Evolutionary conservation across 2,797 vertebrate genomes (phyloP).

Genomic region (Thalassophryne amazonica): DNA sequence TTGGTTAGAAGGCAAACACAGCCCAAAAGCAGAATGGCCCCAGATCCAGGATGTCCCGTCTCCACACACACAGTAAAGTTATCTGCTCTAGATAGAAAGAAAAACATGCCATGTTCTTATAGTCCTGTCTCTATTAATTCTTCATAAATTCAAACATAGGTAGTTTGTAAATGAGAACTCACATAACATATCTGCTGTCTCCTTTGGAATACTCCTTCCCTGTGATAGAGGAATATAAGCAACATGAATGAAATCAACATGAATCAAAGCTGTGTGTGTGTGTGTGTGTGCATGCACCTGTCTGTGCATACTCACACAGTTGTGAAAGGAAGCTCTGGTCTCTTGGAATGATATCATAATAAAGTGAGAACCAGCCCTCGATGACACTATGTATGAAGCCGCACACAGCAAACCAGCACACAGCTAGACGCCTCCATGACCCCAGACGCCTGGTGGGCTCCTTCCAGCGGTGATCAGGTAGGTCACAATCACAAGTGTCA

Average conservation of each 20-base stretch:
- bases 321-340: constrained; percentile 90
- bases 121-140: background rate
- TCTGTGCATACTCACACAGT: constrained; percentile 83
- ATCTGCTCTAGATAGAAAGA: constrained; percentile 75
- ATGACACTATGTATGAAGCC: constrained; percentile 86
- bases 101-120: background rate
- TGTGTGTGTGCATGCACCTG: background rate
- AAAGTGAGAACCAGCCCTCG: constrained; percentile 87
- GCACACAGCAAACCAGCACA: constrained; percentile 91
- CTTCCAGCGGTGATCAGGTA: constrained; percentile 73
- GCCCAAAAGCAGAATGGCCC: constrained; percentile 88
- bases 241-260: background rate
- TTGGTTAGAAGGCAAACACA: constrained; percentile 81
- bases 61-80: constrained; percentile 88
- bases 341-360: constrained; percentile 77
- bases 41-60: constrained; percentile 82
- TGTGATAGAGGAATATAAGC: constrained; percentile 40
- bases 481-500: constrained; percentile 69
- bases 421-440: constrained; percentile 74
- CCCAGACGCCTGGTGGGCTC: constrained; percentile 52
- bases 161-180: constrained; percentile 54
- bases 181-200: constrained; percentile 90
- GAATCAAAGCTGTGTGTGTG: background rate
- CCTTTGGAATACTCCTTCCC: constrained; percentile 93
- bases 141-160: background rate